Evolutionary conservation across 2,797 vertebrate species (phyloP).

Genomic region (Cacajao melanocephalus): DNA sequence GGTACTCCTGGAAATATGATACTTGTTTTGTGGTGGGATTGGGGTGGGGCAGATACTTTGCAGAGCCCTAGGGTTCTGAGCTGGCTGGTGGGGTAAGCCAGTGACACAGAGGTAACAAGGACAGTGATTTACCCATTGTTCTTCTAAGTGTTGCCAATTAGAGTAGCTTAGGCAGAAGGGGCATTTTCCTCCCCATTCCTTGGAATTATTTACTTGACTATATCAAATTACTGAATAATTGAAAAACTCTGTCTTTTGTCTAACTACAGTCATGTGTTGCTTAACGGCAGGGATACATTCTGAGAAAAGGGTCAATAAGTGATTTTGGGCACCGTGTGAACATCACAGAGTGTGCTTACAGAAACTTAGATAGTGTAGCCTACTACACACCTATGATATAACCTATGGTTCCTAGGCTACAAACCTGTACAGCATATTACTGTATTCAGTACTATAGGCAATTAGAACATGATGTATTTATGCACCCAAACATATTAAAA

Average conservation of each 20-base stretch:
- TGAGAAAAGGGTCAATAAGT: background rate
- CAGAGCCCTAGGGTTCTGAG: background rate
- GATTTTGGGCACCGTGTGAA: background rate
- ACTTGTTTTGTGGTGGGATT: background rate
- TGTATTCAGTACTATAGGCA: background rate
- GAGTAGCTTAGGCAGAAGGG: background rate
- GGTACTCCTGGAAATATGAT: background rate
- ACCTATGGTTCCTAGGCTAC: background rate
- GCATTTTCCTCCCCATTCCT: background rate
- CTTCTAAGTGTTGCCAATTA: background rate
- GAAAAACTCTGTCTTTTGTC: background rate
- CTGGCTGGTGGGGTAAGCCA: background rate
- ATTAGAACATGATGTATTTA: background rate
- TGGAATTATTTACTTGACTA: constrained; percentile 12
- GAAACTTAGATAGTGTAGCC: background rate
- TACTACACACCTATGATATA: background rate
- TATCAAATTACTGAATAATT: background rate
- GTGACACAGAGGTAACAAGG: background rate
- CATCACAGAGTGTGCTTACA: background rate
- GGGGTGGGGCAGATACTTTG: background rate
- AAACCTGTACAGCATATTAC: background rate
- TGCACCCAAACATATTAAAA: background rate
- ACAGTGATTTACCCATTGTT: background rate
- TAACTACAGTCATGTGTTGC: background rate
- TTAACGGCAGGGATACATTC: background rate